Evolutionary conservation across 2,113 vertebrate genomes (phyloP).

Genomic region (Pao palembangensis): DNA sequence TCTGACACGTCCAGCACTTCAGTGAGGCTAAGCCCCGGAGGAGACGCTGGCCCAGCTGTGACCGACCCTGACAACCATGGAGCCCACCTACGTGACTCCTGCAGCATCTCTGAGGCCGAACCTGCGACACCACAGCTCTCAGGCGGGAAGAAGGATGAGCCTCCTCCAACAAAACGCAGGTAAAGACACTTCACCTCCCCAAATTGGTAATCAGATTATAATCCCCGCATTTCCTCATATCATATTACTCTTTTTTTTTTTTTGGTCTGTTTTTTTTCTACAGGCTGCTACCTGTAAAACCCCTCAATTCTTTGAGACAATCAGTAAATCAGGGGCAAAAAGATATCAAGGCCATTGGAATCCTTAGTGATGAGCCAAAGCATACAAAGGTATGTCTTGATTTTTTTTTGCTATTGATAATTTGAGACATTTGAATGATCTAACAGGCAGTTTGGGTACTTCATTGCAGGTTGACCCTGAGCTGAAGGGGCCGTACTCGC

Average conservation of each 20-base stretch:
- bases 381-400: slow-evolving; percentile 53
- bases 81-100: slow-evolving; percentile 45
- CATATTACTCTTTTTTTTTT: not conserved
- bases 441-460: not conserved
- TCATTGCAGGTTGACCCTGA: slow-evolving; percentile 38
- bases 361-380: slow-evolving; percentile 16
- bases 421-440: not conserved
- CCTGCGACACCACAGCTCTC: slow-evolving; percentile 48
- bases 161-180: slow-evolving; percentile 63
- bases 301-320: slow-evolving; percentile 77
- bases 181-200: slow-evolving; percentile 18
- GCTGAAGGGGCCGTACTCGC: slow-evolving; percentile 80
- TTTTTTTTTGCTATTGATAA: not conserved
- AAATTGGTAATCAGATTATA: not conserved
- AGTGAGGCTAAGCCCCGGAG: not conserved
- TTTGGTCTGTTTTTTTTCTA: slow-evolving; percentile 5
- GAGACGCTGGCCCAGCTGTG: not conserved
- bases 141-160: slow-evolving; percentile 52
- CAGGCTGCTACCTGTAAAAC: slow-evolving; percentile 92
- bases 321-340: slow-evolving; percentile 62
- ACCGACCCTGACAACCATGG: not conserved
- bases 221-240: not conserved
- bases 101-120: slow-evolving; percentile 74
- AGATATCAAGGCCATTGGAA: slow-evolving; percentile 13
- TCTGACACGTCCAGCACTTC: not conserved